Evolutionary conservation across 2,888 invertebrate genomes (phyloP), one percentile per base, ranked within the genome.

Genomic region (Petrolisthes manimaculis): DNA sequence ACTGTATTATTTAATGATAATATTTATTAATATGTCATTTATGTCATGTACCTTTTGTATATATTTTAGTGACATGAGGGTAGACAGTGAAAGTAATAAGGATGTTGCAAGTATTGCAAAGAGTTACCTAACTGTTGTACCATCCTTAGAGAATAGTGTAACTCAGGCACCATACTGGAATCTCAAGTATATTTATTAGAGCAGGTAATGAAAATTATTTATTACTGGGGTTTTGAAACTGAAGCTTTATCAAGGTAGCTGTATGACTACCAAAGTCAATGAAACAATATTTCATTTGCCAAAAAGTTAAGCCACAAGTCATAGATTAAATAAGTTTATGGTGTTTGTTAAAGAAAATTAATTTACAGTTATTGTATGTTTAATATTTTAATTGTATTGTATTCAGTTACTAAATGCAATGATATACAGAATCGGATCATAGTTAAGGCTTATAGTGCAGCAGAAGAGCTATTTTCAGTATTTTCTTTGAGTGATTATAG

Each of bases 1-100:
- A 71, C 71, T 8, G 71, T 8, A 71, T 82, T 81, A 21, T 67
- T 69, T 82, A 82, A 82, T 55, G 55, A 56, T 71, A 71, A 71
- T 71, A 71, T 71, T 71, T 71, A 71, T 71, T 71, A 21, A 71
- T n/a, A 21, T 71, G 21, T 71, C 71, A 71, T 71, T 14, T 71
- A 21, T 21, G 21, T 71, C 21, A 4, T 71, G 71, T n/a, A 71
- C 71, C 14, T 71, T 71, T n/a, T 6, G 14, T 71, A 21, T 14
- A n/a, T 71, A 71, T 21, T n/a, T 21, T n/a, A 14, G 14, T 14
- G 71, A 21, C 14, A 18, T n/a, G 21, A 21, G 6, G 21, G 6
- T 71, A 71, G 71, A n/a, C 21, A 21, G 71, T n/a, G 6, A 71
- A 71, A 71, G 37, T 71, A 71, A 71, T 8, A n/a, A 71, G n/a